Conservation (phyloP, 2,888 invertebrate species). For the Dynastes maya region DNA sequence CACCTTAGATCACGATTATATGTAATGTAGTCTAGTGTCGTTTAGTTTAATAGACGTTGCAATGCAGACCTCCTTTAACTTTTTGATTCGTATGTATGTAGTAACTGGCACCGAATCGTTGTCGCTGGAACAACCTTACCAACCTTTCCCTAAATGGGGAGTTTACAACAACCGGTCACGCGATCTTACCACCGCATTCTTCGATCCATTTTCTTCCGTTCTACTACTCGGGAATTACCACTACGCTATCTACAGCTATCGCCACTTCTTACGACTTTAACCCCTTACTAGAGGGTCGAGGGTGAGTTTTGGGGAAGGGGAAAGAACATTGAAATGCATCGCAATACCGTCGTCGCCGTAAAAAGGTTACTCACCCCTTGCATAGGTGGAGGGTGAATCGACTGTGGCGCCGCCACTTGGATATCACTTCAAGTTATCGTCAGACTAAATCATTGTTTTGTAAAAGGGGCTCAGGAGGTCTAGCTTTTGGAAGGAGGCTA, state of each 20-base stretch:
- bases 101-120: conserved; percentile 9
- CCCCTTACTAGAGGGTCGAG: background rate
- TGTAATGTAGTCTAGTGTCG: no score
- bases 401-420: background rate
- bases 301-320: background rate
- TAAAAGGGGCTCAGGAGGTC: no score
- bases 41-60: background rate
- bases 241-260: background rate
- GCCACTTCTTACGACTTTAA: background rate
- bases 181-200: conserved; percentile 12
- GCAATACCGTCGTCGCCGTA: background rate
- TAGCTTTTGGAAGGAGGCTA: no score
- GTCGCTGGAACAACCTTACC: background rate
- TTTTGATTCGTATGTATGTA: background rate
- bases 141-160: background rate
- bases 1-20: no score
- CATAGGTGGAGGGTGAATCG: background rate
- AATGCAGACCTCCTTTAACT: background rate
- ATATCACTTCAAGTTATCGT: background rate
- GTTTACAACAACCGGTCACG: conserved; percentile 13
- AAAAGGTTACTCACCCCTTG: conserved; percentile 8
- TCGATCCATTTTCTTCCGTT: conserved; percentile 28
- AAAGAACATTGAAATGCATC: background rate
- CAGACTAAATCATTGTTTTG: background rate
- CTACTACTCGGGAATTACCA: conserved; percentile 1